Evolutionary conservation across 1,140 invertebrate genomes (phyloP), one percentile per base, ranked within the genome.

Genomic region (Polyergus mexicanus): DNA sequence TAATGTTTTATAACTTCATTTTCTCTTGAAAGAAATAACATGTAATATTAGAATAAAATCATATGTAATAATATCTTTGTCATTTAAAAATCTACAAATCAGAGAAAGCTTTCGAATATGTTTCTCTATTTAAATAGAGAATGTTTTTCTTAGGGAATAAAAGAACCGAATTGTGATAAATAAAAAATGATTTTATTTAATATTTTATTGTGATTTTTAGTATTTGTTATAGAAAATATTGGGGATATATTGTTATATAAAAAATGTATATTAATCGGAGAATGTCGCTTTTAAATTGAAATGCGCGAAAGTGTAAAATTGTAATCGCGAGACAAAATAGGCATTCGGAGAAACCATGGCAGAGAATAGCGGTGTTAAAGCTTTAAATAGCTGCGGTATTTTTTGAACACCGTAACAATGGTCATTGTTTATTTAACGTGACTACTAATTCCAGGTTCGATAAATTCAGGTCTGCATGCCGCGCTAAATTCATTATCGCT

Each of bases 401-500:
- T 81, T 72, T 60, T 38, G 22, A 54, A 63, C 22, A 35, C 10
- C 58, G 13, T 32, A 63, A 63, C 72, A 71, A 76, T 76, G 16
- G 72, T 19, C 72, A 25, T 8, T 35, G 54, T 65, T 58, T 65
- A 44, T 84, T 77, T 66, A 66, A 77, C 47, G 51, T 19, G 19
- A 66, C 16, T 66, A 72, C 35, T 65, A 77, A 77, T 77, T 78
- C 25, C 44, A 35, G 25, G 56, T 84, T 71, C 81, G 63, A 71
- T 87, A 83, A 69, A 86, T 72, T 86, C 80, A 60, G 66, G 66
- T 86, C 22, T 19, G 22, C 38, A 6, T 32, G 63, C 47, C 56
- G 22, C n/a, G 32, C 41, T 51, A 51, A 22, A 81, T 51, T 28
- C 58, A 72, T 89, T 89, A 89, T 63, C 58, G 62, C 10, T 58